Evolutionary conservation across 2,113 vertebrate species (phyloP).

Genomic region (Prionailurus bengalensis): DNA sequence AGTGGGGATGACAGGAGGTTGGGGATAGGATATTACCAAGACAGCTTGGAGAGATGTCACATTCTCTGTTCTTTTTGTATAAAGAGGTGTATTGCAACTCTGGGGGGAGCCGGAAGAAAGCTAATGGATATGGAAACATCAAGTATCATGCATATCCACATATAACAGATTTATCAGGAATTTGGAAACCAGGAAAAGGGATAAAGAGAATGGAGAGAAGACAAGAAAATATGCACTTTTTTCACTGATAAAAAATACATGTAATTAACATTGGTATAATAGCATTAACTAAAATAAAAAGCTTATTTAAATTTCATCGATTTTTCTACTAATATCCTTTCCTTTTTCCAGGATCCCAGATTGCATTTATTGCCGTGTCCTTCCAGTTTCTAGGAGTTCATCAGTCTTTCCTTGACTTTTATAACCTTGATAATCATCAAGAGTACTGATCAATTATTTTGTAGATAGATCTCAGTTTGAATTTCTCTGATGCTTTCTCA

Average conservation of each 20-base stretch:
- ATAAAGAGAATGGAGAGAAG: neutral
- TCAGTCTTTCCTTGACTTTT: neutral
- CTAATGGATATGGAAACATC: neutral
- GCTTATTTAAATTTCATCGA: neutral
- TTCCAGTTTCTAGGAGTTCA: neutral
- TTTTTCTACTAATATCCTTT: neutral
- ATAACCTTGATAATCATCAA: neutral
- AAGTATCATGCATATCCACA: neutral
- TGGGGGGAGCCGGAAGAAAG: slow-evolving; percentile 45
- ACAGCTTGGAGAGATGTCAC: neutral
- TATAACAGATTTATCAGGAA: neutral
- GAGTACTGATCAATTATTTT: neutral
- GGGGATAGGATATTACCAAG: neutral
- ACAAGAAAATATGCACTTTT: neutral
- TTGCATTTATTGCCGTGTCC: neutral
- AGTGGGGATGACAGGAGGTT: slow-evolving; percentile 52
- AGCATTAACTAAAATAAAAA: neutral
- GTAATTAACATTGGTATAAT: neutral
- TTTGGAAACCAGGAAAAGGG: neutral
- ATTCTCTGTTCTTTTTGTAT: neutral
- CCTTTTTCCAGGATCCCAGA: neutral
- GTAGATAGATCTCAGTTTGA: neutral
- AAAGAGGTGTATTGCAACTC: neutral
- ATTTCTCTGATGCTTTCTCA: neutral
- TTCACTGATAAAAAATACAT: neutral